Base-by-base conservation (phyloP, 2,113 vertebrate species). In the Lonchura striata region DNA sequence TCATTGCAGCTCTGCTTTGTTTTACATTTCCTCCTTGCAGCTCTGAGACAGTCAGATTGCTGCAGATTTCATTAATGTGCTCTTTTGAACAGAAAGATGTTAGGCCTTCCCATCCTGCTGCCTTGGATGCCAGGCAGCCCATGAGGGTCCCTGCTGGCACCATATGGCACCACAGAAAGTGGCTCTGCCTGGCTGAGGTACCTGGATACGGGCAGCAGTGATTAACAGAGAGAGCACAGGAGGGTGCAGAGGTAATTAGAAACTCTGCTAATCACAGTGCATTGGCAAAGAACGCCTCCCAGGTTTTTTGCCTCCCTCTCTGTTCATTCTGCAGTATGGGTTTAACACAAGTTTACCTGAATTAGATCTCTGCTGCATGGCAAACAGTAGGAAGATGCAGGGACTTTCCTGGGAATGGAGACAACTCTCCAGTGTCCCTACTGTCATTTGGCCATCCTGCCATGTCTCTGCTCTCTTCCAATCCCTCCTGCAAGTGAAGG, bases 171-270 rank as follows among this genome's bases (percentile, higher is more conserved):
- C 41, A 11, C 0, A 2, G 90, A 70, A 86, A 83, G 86, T 27
- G 77, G 33, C 71, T 60, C 76, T 79, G 66, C 35, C 49, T 37
- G n/a, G 17, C 82, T 75, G 41, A 86, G 54, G 17, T 64, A 90
- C 86, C 72, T 89, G 75, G 78, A 28, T 87, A 46, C 1, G 0
- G 83, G 68, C 33, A 81, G 63, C 75, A 37, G 69, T 75, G 78
- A 92, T 93, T 82, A 91, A 54, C 81, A 78, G 79, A 64, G 68
- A 28, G 71, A 77, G 71, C 80, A 63, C 71, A 77, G 71, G 19
- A 90, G 88, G 88, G 70, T 33, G 59, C 82, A 83, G 77, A 93
- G 42, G 33, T 81, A 93, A 91, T 90, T 89, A 95, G 37, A 87
- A 72, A 65, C 72, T 68, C 65, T 61, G 82, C 24, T 68, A 83